These are phyloP conservation scores for Agapostemon virescens DNA, from an alignment of 2,888 invertebrate genomes.

Conservation along the genomic window DNA sequence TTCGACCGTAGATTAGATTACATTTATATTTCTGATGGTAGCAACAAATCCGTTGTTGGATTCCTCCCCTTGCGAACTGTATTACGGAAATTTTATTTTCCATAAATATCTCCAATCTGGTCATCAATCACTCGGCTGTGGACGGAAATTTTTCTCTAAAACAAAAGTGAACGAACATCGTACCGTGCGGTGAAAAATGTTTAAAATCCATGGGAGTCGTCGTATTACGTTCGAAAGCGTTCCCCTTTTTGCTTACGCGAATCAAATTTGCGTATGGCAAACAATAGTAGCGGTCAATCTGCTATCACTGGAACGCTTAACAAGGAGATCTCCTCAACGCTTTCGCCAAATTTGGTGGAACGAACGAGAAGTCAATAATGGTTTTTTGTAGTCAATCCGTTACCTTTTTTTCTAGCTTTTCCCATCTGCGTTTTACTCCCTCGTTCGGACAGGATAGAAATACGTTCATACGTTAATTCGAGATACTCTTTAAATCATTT, in stretches of 20 bases:
- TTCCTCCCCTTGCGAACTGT: neutral
- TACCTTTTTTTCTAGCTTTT: neutral
- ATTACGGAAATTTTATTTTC: neutral
- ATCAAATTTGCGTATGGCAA: conserved; percentile 25
- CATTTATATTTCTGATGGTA: neutral
- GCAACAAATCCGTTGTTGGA: neutral
- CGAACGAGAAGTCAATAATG: conserved; percentile 61
- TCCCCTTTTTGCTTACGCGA: conserved; percentile 3
- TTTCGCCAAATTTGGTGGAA: too few relatives aligned
- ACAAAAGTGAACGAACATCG: neutral
- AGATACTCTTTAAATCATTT: too few relatives aligned
- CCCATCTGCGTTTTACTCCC: neutral
- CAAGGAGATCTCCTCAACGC: conserved; percentile 41
- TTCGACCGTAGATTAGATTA: too few relatives aligned
- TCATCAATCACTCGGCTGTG: neutral
- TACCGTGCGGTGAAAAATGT: neutral
- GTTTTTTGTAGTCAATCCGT: conserved; percentile 37
- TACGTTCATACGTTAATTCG: neutral
- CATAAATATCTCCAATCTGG: neutral
- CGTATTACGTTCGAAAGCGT: neutral
- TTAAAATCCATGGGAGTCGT: neutral
- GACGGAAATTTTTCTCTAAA: neutral
- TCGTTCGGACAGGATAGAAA: neutral
- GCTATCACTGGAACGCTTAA: conserved; percentile 59
- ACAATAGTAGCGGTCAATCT: conserved; percentile 52